Percentiles rank a stretch among this genome's conserved stretches.
Conservation (phyloP, 2,888 invertebrate species). For the Hyposoter didymator region DNA sequence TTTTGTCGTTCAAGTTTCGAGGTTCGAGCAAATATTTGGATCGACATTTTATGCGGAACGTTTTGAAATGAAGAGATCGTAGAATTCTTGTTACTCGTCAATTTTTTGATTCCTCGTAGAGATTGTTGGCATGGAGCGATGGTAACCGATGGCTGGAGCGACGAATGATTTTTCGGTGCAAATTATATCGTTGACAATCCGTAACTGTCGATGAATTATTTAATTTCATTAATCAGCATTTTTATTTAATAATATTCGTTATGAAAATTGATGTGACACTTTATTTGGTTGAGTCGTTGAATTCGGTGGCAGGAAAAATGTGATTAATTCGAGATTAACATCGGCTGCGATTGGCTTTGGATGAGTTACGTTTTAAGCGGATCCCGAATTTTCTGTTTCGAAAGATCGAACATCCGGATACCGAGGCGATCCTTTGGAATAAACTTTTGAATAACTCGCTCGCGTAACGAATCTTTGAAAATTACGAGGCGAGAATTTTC, state of each 20-base stretch:
- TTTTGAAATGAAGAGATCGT: not conserved
- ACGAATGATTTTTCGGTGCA: not conserved
- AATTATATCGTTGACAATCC: not conserved
- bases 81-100: no score
- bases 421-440: constrained; percentile 28
- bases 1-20: not conserved
- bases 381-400: constrained; percentile 2
- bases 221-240: not conserved
- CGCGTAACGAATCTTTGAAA: not conserved
- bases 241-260: not conserved
- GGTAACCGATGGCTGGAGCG: not conserved
- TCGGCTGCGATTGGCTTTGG: not conserved
- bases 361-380: constrained; percentile 15
- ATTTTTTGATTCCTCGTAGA: no score
- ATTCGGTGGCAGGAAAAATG: not conserved
- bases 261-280: not conserved
- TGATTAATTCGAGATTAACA: not conserved
- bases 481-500: not conserved
- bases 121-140: no score
- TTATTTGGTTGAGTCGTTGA: not conserved
- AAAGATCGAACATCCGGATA: constrained; percentile 51
- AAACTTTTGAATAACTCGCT: constrained; percentile 12
- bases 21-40: not conserved
- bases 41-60: not conserved
- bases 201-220: not conserved